A percentile compares a stretch with the other conserved stretches of the same genome.
These are phyloP conservation scores for Danio rerio DNA, from an alignment of 2,113 vertebrate species.

Conservation along the genomic window DNA sequence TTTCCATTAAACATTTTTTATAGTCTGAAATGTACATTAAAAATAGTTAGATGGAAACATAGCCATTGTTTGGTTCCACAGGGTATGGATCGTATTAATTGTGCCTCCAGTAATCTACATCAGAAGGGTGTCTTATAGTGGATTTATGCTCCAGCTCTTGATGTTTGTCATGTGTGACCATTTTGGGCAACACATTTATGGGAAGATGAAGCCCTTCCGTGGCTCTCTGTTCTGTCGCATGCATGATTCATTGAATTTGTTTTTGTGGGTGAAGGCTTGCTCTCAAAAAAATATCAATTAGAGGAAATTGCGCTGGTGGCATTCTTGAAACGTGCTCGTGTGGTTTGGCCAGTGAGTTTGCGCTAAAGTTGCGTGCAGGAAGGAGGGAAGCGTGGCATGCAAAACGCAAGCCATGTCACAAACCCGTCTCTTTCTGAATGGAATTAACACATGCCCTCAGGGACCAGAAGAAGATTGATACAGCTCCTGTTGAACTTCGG, in stretches of 20 bases:
- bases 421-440: conserved; percentile 58
- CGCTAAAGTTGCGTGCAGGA: conserved; percentile 27
- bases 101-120: background rate
- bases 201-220: conserved; percentile 58
- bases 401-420: conserved; percentile 66
- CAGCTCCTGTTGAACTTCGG: conserved; percentile 73
- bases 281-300: conserved; percentile 67
- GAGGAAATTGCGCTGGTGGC: conserved; percentile 67
- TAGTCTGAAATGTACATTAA: too few relatives aligned
- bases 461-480: conserved; percentile 69
- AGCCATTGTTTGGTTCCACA: background rate
- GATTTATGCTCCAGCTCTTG: conserved; percentile 19
- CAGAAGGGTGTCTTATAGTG: background rate
- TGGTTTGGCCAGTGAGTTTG: conserved; percentile 63
- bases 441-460: conserved; percentile 67
- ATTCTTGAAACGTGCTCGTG: conserved; percentile 54
- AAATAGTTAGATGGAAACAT: too few relatives aligned
- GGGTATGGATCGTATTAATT: background rate
- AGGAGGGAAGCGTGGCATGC: conserved; percentile 27
- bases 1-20: too few relatives aligned
- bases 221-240: conserved; percentile 59
- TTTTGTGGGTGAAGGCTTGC: conserved; percentile 58
- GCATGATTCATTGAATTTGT: conserved; percentile 58
- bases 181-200: conserved; percentile 45
- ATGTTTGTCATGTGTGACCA: conserved; percentile 45